phyloP scores from a whole-genome alignment of 2,888 invertebrate genomes.

The Oeneis ivallda region DNA sequence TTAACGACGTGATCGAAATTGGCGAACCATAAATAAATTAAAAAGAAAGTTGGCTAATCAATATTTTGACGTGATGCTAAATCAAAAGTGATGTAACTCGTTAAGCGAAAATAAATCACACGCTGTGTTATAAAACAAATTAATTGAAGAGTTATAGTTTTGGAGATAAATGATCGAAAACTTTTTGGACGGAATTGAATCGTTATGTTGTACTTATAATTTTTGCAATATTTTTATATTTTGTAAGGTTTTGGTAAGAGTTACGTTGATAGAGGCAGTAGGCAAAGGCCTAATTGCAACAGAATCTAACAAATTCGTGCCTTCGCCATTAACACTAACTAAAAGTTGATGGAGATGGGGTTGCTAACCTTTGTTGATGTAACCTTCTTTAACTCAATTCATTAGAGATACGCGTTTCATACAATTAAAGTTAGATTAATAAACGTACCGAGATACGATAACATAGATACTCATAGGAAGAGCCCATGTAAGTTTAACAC shows the following conservation, averaged over 20 bases:
- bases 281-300: conserved; percentile 1
- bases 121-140: conserved; percentile 26
- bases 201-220: conserved; percentile 7
- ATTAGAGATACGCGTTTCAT: too few species aligned
- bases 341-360: background rate
- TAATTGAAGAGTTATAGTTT: conserved; percentile 17
- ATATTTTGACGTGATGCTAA: conserved; percentile 29
- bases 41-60: conserved; percentile 32
- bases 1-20: conserved; percentile 16
- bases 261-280: background rate
- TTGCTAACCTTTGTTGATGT: background rate
- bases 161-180: conserved; percentile 14
- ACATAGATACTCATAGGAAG: too few species aligned
- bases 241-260: conserved; percentile 3
- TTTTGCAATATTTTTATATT: conserved; percentile 10
- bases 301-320: background rate
- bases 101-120: conserved; percentile 3
- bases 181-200: conserved; percentile 10
- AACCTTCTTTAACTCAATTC: background rate
- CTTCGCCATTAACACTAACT: background rate
- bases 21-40: conserved; percentile 24
- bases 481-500: too few species aligned
- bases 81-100: conserved; percentile 24
- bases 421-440: too few species aligned
- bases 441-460: too few species aligned